A percentile compares a stretch with the other conserved stretches of the same genome.
These are phyloP conservation scores for Clivina fossor DNA, from an alignment of 2,888 invertebrate species.

Conservation along the genomic window DNA sequence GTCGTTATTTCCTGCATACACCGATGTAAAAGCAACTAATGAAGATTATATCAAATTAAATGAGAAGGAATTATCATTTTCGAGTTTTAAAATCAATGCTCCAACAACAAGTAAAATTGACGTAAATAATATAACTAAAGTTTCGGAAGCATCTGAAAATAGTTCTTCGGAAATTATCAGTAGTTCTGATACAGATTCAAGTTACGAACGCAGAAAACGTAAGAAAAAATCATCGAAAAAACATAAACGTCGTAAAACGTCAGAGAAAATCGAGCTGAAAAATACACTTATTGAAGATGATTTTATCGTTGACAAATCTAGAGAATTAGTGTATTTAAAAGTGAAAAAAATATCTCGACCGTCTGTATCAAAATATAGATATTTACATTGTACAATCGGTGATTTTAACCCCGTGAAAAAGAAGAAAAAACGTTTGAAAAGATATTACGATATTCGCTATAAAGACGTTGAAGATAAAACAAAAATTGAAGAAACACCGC, in stretches of 20 bases:
- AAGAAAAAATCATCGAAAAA: constrained; percentile 44
- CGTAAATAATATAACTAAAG: constrained; percentile 23
- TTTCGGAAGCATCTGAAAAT: constrained; percentile 13
- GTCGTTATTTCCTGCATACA: constrained; percentile 56
- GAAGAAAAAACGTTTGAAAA: constrained; percentile 46
- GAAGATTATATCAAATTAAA: constrained; percentile 32
- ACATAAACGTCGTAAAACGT: constrained; percentile 41
- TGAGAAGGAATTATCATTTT: constrained; percentile 45
- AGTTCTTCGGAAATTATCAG: neutral
- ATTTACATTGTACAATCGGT: constrained; percentile 43
- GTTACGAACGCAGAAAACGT: constrained; percentile 29
- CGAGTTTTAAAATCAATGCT: constrained; percentile 52
- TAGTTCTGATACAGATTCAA: constrained; percentile 25
- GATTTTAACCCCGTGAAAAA: constrained; percentile 38
- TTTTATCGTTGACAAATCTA: constrained; percentile 62
- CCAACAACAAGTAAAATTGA: constrained; percentile 11
- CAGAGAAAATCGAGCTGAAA: constrained; percentile 33
- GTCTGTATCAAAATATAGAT: constrained; percentile 61
- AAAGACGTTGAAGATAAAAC: constrained; percentile 37
- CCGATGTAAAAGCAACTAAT: constrained; percentile 43
- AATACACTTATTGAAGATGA: constrained; percentile 50
- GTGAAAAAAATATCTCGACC: constrained; percentile 66
- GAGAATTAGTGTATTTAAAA: constrained; percentile 60
- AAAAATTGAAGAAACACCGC: constrained; percentile 49
- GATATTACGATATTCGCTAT: constrained; percentile 43